phyloP scores from a whole-genome alignment of 2,797 vertebrate genomes.

The Muraenolepis orangiensis region DNA sequence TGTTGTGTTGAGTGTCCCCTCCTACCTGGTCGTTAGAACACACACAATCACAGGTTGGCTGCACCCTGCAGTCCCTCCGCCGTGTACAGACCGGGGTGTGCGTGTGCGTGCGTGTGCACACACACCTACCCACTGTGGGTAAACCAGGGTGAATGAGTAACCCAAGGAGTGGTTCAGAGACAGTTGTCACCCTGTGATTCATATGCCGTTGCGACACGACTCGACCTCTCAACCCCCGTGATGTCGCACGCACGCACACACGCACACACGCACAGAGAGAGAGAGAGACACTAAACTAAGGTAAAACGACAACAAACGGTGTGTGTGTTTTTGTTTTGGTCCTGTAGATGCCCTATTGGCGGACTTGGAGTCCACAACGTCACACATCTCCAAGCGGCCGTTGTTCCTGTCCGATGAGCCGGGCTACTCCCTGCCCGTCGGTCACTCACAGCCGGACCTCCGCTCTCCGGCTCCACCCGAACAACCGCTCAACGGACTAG shows the following conservation, averaged over 20 bases:
- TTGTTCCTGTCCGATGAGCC: conserved; percentile 87
- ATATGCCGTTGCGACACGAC: conserved; percentile 45
- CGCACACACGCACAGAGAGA: no score
- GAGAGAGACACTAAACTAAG: not conserved
- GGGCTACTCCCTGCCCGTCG: conserved; percentile 84
- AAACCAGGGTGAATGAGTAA: conserved; percentile 61
- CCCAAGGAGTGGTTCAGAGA: conserved; percentile 53
- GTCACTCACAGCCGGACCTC: conserved; percentile 80
- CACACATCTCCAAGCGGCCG: conserved; percentile 89
- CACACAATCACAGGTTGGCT: conserved; percentile 40
- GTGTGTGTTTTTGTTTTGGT: not conserved
- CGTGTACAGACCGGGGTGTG: conserved; percentile 8
- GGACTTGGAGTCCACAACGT: conserved; percentile 95
- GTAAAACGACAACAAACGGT: not conserved
- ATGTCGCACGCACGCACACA: conserved; percentile 20
- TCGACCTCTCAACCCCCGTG: conserved; percentile 7
- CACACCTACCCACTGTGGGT: no score
- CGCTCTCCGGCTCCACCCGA: conserved; percentile 75
- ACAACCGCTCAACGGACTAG: conserved; percentile 82
- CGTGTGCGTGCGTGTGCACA: conserved; percentile 19
- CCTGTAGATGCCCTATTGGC: conserved; percentile 87
- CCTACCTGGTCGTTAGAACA: conserved; percentile 41
- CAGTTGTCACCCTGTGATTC: conserved; percentile 51
- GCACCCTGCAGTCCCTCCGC: not conserved
- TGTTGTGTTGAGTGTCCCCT: conserved; percentile 35